These are phyloP conservation scores for Latrodectus geometricus DNA, from an alignment of 1,140 invertebrate species.

Conservation along the genomic window DNA sequence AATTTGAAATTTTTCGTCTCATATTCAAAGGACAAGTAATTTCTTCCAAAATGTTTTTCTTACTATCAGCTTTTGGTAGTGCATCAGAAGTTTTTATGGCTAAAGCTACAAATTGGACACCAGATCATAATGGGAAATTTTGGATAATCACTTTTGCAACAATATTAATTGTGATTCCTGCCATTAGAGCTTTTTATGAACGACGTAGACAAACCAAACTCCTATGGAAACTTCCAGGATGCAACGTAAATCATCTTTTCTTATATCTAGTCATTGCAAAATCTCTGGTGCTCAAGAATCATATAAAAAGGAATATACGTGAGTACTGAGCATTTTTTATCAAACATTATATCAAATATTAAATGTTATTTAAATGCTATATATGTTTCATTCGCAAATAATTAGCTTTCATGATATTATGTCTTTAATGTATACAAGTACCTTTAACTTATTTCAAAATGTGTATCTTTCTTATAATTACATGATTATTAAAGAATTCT, in stretches of 20 bases:
- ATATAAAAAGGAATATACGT: constrained; percentile 52
- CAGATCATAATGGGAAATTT: constrained; percentile 1
- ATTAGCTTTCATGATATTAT: too few species aligned
- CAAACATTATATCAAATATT: too few species aligned
- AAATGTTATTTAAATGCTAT: too few species aligned
- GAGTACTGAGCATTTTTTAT: not conserved
- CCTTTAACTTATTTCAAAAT: too few species aligned
- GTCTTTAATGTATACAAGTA: too few species aligned
- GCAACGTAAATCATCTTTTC: constrained; percentile 41
- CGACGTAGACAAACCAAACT: constrained; percentile 22
- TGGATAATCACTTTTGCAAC: constrained; percentile 2
- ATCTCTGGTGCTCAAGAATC: constrained; percentile 31
- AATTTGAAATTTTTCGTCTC: too few species aligned
- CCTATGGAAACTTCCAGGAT: constrained; percentile 46
- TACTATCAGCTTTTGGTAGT: not conserved
- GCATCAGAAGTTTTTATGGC: not conserved
- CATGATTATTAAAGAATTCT: too few species aligned
- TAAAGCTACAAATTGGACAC: not conserved
- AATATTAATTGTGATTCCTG: not conserved
- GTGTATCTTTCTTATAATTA: too few species aligned
- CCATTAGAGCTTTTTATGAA: not conserved
- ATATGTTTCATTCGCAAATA: too few species aligned
- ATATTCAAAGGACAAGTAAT: too few species aligned
- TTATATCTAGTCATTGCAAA: constrained; percentile 27
- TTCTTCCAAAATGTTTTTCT: too few species aligned